phyloP scores from a whole-genome alignment of 2,797 vertebrate genomes.

The Synaphobranchus kaupii region DNA sequence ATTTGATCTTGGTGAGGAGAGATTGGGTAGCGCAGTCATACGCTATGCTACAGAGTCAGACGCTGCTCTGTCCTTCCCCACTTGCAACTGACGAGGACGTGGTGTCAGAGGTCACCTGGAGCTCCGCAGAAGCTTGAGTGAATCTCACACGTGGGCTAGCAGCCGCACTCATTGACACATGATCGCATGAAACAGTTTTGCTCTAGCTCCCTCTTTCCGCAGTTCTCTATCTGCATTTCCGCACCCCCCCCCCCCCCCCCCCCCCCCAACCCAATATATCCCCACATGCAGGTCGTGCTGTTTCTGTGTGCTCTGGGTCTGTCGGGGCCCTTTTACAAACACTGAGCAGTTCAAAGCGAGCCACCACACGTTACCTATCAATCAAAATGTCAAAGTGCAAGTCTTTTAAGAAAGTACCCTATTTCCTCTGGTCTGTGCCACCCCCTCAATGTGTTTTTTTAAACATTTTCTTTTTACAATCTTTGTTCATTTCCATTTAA shows the following conservation, averaged over 20 bases:
- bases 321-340: neutral
- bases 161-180: neutral
- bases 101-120: slow-evolving; percentile 8
- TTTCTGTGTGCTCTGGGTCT: neutral
- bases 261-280: neutral
- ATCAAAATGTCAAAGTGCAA: slow-evolving; percentile 18
- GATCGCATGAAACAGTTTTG: neutral
- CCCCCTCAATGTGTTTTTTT: slow-evolving; percentile 4
- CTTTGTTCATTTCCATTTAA: neutral
- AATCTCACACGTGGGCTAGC: neutral
- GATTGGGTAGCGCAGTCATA: neutral
- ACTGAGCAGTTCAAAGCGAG: neutral
- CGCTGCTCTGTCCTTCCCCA: neutral
- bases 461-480: neutral
- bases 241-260: neutral
- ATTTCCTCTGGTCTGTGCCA: slow-evolving; percentile 7
- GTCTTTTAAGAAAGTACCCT: neutral
- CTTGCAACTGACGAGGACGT: slow-evolving; percentile 7
- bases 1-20: neutral
- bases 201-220: neutral
- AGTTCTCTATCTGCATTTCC: neutral
- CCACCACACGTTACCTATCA: neutral
- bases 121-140: neutral
- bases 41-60: too few relatives aligned
- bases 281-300: neutral